phyloP scores from a whole-genome alignment of 1,140 invertebrate genomes.

The Drosophila ananassae region DNA sequence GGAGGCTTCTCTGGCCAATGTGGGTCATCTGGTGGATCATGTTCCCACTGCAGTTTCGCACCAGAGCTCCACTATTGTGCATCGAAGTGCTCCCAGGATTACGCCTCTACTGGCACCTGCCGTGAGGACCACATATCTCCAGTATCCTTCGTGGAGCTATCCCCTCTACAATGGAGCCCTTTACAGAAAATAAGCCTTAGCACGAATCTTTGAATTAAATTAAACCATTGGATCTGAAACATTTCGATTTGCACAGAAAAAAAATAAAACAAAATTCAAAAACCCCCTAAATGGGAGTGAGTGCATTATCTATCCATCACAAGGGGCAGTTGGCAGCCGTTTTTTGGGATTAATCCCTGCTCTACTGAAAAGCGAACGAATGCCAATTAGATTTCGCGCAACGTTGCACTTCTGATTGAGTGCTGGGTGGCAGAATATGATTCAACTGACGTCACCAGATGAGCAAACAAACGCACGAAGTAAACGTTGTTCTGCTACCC shows the following conservation, averaged over 20 bases:
- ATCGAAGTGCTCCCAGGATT: conserved; percentile 44
- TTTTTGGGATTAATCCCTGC: conserved; percentile 17
- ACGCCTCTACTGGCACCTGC: conserved; percentile 31
- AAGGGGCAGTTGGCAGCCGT: too few species aligned
- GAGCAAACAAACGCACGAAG: conserved; percentile 38
- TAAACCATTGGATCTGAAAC: conserved; percentile 4
- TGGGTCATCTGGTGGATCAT: conserved; percentile 54
- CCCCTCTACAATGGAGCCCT: conserved; percentile 14
- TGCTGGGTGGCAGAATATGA: conserved; percentile 12
- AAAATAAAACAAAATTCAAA: conserved; percentile 33
- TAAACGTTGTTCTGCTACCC: conserved; percentile 21
- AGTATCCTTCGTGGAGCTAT: conserved; percentile 39
- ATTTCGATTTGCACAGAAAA: conserved; percentile 1
- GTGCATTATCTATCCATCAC: background rate
- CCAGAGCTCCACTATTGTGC: conserved; percentile 85
- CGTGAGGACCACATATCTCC: conserved; percentile 15
- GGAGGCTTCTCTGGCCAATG: conserved; percentile 33
- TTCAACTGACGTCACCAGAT: conserved; percentile 55
- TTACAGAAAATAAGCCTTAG: conserved; percentile 33
- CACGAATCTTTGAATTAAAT: background rate
- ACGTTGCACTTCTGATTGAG: conserved; percentile 61
- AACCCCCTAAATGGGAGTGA: conserved; percentile 5
- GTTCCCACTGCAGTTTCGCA: conserved; percentile 76
- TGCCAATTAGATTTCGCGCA: conserved; percentile 71
- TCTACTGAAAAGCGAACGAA: conserved; percentile 13